Base-by-base conservation (phyloP, 64 coral and sea anemone species). In the Stylophora pistillata region DNA sequence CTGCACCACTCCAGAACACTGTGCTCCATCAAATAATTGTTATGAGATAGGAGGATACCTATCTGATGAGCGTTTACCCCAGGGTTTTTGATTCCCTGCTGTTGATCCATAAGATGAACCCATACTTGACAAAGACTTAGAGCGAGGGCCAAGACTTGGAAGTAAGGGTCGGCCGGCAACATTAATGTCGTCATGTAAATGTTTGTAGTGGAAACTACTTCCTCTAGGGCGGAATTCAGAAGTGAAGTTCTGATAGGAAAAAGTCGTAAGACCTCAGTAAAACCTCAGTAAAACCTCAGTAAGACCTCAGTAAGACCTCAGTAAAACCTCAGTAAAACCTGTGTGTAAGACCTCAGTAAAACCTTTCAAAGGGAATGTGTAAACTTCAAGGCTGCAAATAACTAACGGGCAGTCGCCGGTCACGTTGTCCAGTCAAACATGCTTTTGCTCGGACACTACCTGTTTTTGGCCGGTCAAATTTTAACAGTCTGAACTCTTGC, bases 151-250 rank as follows among this genome's bases (percentile, higher is more conserved):
- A 23, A 83, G 80, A 30, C 86, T 60, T 13, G 66, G 73, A 21
- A 86, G 75, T 30, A 92, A 81, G 7, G 78, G 86, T 60, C 73
- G 77, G 2, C 47, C 81, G 7, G 80, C 34, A n/a, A 80, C 56
- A 27, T 26, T n/a, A 21, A 72, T 29, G 2, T 90, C 75, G 54
- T 96, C 71, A 57, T 93, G 58, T 20, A 96, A 77, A 76, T 96
- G 91, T 58, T 96, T 96, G 55, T 96, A 96, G 55, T 96, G 90
- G 53, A 96, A 96, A 60, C 95, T 96, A 25, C 57, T 86, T 25
- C 87, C 90, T 37, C 95, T 88, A 4, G 95, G 95, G 28, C 95
- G 87, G 71, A 96, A 96, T 32, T 92, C 91, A 31, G 95, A 96
- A 18, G 87, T 93, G 74, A 96, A 96, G 78, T 92, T 89, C 95